A percentile compares a stretch with the other conserved stretches of the same genome.
phyloP scores from a whole-genome alignment of 2,797 vertebrate genomes.

The Triplophysa bombifrons region DNA sequence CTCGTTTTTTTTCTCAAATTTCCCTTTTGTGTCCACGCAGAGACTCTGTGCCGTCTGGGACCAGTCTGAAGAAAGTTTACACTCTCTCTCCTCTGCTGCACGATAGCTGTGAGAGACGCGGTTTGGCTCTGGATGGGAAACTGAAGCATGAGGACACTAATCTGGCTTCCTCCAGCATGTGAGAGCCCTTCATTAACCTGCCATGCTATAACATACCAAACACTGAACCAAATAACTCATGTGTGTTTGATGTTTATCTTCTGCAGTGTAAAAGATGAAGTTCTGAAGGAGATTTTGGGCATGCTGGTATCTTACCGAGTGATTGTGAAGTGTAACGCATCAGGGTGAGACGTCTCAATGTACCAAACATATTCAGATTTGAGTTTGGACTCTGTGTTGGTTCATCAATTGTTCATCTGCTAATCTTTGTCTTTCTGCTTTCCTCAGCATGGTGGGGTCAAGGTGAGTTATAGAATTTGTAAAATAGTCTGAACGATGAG shows the following conservation, averaged over 20 bases:
- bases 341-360: slow-evolving; percentile 80
- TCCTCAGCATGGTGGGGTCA: slow-evolving; percentile 62
- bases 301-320: slow-evolving; percentile 91
- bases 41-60: slow-evolving; percentile 80
- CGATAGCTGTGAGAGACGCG: slow-evolving; percentile 80
- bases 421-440: not conserved
- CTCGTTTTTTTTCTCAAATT: not conserved
- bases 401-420: not conserved
- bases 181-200: slow-evolving; percentile 4
- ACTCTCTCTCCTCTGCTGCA: slow-evolving; percentile 82
- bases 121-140: slow-evolving; percentile 90
- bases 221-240: not conserved
- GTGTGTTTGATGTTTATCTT: not conserved
- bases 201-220: not conserved
- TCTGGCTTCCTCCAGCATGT: slow-evolving; percentile 86
- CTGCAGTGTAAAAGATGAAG: slow-evolving; percentile 82
- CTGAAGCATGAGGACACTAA: slow-evolving; percentile 93
- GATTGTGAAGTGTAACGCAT: slow-evolving; percentile 85
- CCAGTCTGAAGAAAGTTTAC: slow-evolving; percentile 81
- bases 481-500: too few species aligned
- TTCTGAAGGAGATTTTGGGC: slow-evolving; percentile 87
- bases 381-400: not conserved
- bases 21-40: slow-evolving; percentile 51
- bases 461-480: slow-evolving; percentile 57
- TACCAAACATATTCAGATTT: slow-evolving; percentile 22